Base-by-base conservation (phyloP, 2,797 vertebrate species). In the Crypturellus tataupa region DNA sequence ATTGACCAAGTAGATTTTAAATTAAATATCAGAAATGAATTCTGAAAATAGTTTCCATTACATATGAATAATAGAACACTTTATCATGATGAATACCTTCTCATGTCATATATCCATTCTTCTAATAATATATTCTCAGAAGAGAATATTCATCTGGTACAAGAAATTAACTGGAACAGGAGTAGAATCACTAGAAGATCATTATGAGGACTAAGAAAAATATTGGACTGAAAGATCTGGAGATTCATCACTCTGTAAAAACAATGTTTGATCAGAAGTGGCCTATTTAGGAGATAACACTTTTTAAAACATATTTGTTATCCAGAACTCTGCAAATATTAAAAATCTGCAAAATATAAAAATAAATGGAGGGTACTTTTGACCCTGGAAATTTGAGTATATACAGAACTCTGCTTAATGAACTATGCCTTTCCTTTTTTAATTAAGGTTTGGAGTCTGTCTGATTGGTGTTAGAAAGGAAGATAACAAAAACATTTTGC, bases 401-500 rank as follows among this genome's bases (percentile, higher is more conserved):
- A 42, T 95, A 63, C 3, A 31, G 37, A 85, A 89, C 80, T 94
- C 79, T 35, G 80, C 90, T 93, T 87, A 92, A 91, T 96, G 93
- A 96, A 96, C 78, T 80, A 59, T 94, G 49, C 95, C 47, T 96
- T 96, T 96, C 93, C 89, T 96, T 96, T 93, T 97, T 95, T 90
- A 73, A 97, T 96, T 95, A 96, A 99, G 98, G 97, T 99, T 98
- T 97, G 98, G 98, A 70, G 98, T 98, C 95, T 99, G 98, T 95
- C 97, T 99, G 96, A 98, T 98, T 89, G 98, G 98, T 94, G 98
- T 98, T 94, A 97, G 98, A 95, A 98, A 98, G 67, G 98, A 98
- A 94, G 98, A 98, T 93, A 98, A 98, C 93, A 98, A 98, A 97
- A 98, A 98, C 95, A 98, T 98, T 97, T 98, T 98, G 94, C 98